Evolutionary conservation across 2,113 vertebrate genomes (phyloP).

Genomic region (Seriola quinqueradiata): DNA sequence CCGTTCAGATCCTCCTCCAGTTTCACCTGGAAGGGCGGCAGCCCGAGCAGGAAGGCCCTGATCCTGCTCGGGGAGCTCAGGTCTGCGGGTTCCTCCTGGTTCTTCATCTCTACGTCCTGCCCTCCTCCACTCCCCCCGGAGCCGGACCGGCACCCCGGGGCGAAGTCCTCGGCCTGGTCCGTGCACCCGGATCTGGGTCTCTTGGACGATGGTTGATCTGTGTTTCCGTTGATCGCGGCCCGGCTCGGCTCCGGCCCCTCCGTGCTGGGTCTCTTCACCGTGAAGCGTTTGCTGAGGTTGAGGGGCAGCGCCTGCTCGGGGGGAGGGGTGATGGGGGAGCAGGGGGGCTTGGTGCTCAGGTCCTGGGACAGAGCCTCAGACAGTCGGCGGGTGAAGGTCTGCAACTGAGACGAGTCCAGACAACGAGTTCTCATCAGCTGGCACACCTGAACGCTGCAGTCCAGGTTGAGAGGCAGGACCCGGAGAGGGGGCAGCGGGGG

Average conservation of each 20-base stretch:
- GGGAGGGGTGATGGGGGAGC: conserved; percentile 60
- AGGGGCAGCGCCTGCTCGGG: conserved; percentile 84
- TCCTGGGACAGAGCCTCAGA: conserved; percentile 86
- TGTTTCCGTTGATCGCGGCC: conserved; percentile 8
- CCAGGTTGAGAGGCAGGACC: conserved; percentile 85
- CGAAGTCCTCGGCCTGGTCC: conserved; percentile 47
- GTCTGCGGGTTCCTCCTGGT: conserved; percentile 85
- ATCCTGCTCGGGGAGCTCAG: conserved; percentile 85
- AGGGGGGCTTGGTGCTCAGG: conserved; percentile 71
- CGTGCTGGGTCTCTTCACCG: conserved; percentile 56
- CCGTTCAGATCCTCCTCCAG: conserved; percentile 75
- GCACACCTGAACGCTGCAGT: conserved; percentile 85
- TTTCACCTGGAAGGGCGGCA: conserved; percentile 73
- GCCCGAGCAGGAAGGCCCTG: conserved; percentile 79
- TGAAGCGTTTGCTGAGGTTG: conserved; percentile 84
- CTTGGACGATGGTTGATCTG: conserved; percentile 56
- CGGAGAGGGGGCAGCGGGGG: conserved; percentile 80
- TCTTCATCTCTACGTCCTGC: conserved; percentile 31
- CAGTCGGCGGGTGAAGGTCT: conserved; percentile 84
- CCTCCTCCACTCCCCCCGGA: conserved; percentile 18
- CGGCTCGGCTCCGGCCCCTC: conserved; percentile 51
- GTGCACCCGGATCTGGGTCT: conserved; percentile 37
- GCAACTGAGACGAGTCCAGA: conserved; percentile 79
- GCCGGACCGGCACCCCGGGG: conserved; percentile 2
- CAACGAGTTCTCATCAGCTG: conserved; percentile 84